Percentiles rank a stretch among this genome's conserved stretches.
These are phyloP conservation scores for Tragelaphus strepsiceros DNA, from an alignment of 2,113 vertebrate species.

Conservation along the genomic window DNA sequence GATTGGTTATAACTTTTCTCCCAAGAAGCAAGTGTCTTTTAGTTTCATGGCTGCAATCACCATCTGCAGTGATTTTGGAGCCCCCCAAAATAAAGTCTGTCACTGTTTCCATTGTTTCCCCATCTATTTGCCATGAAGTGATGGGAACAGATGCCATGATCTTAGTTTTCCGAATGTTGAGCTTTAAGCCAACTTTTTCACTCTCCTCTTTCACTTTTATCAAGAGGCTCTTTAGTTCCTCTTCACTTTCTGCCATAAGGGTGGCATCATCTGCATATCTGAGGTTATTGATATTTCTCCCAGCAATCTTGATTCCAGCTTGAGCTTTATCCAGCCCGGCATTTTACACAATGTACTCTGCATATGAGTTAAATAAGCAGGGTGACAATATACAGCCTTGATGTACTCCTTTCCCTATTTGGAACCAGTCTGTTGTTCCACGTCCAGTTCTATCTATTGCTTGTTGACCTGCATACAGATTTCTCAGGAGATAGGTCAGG, in stretches of 20 bases:
- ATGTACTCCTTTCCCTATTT: neutral
- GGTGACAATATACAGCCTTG: neutral
- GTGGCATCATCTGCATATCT: neutral
- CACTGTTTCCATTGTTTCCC: neutral
- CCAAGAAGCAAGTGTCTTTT: neutral
- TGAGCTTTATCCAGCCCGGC: neutral
- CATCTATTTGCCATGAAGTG: neutral
- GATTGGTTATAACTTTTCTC: neutral
- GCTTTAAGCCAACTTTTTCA: neutral
- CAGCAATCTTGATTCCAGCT: neutral
- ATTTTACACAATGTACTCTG: rapidly evolving
- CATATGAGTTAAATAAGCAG: neutral
- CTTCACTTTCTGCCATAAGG: neutral
- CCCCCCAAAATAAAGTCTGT: neutral
- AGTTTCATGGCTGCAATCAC: neutral
- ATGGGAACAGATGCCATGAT: neutral
- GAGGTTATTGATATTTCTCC: neutral
- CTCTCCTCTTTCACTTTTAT: neutral
- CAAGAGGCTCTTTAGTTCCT: neutral
- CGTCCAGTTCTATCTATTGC: neutral
- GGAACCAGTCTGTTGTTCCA: neutral
- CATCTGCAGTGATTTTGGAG: neutral
- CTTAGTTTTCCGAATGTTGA: neutral
- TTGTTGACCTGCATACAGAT: neutral
- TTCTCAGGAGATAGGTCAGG: neutral